Base-by-base conservation (phyloP, 2,113 vertebrate genomes). In the Lepus americanus region DNA sequence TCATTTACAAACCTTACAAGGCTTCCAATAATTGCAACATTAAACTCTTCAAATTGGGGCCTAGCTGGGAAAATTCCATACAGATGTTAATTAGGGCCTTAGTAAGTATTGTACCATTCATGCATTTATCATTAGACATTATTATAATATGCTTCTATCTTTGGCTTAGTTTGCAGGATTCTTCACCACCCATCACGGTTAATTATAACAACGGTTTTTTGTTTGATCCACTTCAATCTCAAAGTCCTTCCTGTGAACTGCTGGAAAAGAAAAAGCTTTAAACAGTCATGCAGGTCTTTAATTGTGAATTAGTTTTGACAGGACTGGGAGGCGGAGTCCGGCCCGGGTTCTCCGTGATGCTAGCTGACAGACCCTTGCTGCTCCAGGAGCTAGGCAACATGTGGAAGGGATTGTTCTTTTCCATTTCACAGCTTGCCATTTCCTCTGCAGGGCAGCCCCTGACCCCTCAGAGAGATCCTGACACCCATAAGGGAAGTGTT, bases 381-480 rank as follows among this genome's bases (percentile, higher is more conserved):
- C 99, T 99, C 98, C 99, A 94, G 97, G 98, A 99, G 98, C 97
- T 97, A 97, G 97, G 98, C 95, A 99, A 99, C 99, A 99, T 99
- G 99, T 99, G 99, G 99, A 99, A 99, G 99, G 99, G 99, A 99
- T 99, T 99, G 99, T 98, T 99, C 99, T 99, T 99, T 99, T 69
- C 87, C 99, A 98, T 99, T 99, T 99, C 99, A 99, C 99, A 99
- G 99, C 99, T 99, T 99, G 99, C 99, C 99, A 99, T 99, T 99
- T 99, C 99, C 99, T 99, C 98, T 98, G 98, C 98, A 98, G 98
- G 97, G 98, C 98, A 98, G 99, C 99, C 99, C 98, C 98, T 99
- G 99, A 99, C 99, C 99, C 98, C 99, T 98, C 97, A 55, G 51
- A 98, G 98, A 98, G 99, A 99, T 99, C 98, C 99, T 98, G 98